A percentile compares a stretch with the other conserved stretches of the same genome.
These are phyloP conservation scores for Thinocorus orbignyianus DNA, from an alignment of 2,113 vertebrate species.

Conservation along the genomic window DNA sequence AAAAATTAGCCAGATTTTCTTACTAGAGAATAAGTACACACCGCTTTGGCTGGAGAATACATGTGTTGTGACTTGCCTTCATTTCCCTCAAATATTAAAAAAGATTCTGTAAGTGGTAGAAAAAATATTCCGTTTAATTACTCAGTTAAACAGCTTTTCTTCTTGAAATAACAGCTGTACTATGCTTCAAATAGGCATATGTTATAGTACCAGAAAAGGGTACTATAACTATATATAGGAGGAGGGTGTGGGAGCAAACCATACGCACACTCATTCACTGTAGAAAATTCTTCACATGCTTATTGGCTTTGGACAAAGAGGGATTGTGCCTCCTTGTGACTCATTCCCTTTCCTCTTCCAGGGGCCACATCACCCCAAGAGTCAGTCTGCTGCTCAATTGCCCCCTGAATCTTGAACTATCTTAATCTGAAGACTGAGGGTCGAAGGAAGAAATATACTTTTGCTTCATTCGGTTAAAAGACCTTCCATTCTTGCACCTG, in stretches of 20 bases:
- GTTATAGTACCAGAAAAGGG: constrained; percentile 10
- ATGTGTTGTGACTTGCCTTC: not conserved
- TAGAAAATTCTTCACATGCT: not conserved
- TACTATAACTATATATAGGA: not conserved
- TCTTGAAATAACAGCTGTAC: constrained; percentile 48
- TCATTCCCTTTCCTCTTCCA: not conserved
- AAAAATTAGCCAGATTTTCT: not conserved
- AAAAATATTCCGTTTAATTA: constrained; percentile 48
- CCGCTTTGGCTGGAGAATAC: not conserved
- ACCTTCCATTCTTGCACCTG: not conserved
- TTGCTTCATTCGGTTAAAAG: not conserved
- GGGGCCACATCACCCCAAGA: fast-evolving
- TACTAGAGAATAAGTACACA: not conserved
- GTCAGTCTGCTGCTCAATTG: not conserved
- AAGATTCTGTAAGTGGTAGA: constrained; percentile 19
- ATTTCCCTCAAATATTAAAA: constrained; percentile 38
- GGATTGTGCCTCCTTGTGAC: not conserved
- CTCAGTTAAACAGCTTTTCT: constrained; percentile 42
- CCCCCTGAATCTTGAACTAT: not conserved
- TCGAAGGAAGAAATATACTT: not conserved
- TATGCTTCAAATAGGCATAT: constrained; percentile 11
- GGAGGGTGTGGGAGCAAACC: not conserved
- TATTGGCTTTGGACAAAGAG: not conserved
- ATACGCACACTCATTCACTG: not conserved
- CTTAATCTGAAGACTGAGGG: not conserved